Conservation (phyloP, 2,888 invertebrate species). For the Standfussiana lucernea region DNA sequence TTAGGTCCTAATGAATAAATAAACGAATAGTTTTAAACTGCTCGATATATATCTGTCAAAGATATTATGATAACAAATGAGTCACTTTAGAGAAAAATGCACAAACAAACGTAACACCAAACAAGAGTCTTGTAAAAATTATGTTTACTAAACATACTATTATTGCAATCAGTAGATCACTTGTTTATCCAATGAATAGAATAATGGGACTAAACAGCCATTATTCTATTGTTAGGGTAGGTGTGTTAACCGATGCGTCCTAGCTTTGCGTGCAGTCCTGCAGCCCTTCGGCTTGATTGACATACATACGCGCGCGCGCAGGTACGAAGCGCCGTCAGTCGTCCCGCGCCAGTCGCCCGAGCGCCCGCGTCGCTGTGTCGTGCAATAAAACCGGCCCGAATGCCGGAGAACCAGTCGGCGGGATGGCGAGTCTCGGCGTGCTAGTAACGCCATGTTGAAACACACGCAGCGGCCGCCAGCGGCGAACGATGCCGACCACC, state of each 20-base stretch:
- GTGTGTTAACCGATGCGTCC: slow-evolving; percentile 65
- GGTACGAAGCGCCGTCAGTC: slow-evolving; percentile 79
- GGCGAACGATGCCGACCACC: slow-evolving; percentile 89
- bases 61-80: background rate
- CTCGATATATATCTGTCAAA: background rate
- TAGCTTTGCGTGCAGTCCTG: slow-evolving; percentile 59
- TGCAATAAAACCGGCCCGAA: slow-evolving; percentile 77
- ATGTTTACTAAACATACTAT: slow-evolving; percentile 61
- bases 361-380: slow-evolving; percentile 74
- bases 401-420: slow-evolving; percentile 86
- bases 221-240: slow-evolving; percentile 78
- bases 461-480: slow-evolving; percentile 92
- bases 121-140: slow-evolving; percentile 38
- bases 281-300: slow-evolving; percentile 83
- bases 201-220: slow-evolving; percentile 46
- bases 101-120: slow-evolving; percentile 29
- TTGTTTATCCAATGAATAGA: slow-evolving; percentile 57
- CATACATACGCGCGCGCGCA: slow-evolving; percentile 82
- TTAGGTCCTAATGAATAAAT: background rate
- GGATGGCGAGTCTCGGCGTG: slow-evolving; percentile 85
- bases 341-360: slow-evolving; percentile 78
- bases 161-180: slow-evolving; percentile 36
- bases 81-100: slow-evolving; percentile 23
- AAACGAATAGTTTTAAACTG: background rate
- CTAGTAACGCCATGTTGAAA: slow-evolving; percentile 92